A percentile compares a stretch with the other conserved stretches of the same genome.
Evolutionary conservation across 1,140 invertebrate genomes (phyloP).

Genomic region (Diploscapter pachys): DNA sequence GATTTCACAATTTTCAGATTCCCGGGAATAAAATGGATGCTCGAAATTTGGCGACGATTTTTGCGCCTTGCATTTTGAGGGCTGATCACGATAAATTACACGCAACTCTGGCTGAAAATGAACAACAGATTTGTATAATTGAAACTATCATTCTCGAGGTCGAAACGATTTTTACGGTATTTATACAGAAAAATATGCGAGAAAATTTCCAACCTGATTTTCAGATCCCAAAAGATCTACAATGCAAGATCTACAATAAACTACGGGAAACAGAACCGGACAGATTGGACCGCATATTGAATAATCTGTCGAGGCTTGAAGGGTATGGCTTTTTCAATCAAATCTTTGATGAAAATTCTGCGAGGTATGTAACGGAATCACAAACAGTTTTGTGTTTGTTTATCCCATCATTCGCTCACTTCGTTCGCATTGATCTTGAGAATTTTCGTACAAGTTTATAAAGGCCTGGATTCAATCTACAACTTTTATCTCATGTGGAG

Average conservation of each 20-base stretch:
- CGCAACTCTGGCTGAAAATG: constrained; percentile 28
- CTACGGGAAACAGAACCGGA: constrained; percentile 33
- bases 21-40: constrained; percentile 38
- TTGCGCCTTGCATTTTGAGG: constrained; percentile 31
- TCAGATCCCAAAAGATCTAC: constrained; percentile 34
- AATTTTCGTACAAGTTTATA: too few species aligned
- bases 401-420: too few species aligned
- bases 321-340: constrained; percentile 1
- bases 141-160: constrained; percentile 34
- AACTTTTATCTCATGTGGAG: too few species aligned
- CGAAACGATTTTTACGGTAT: constrained; percentile 34
- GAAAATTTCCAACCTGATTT: neutral
- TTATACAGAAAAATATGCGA: neutral
- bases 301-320: constrained; percentile 26
- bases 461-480: too few species aligned
- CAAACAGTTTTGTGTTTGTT: too few species aligned
- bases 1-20: constrained; percentile 15
- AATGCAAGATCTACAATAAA: constrained; percentile 33
- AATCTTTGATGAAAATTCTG: neutral
- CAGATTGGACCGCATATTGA: constrained; percentile 26
- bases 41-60: constrained; percentile 32
- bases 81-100: constrained; percentile 26
- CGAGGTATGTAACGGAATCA: neutral
- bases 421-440: too few species aligned
- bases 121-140: constrained; percentile 21